Evolutionary conservation across 1,140 invertebrate species (phyloP).

Genomic region (Acyrthosiphon pisum): DNA sequence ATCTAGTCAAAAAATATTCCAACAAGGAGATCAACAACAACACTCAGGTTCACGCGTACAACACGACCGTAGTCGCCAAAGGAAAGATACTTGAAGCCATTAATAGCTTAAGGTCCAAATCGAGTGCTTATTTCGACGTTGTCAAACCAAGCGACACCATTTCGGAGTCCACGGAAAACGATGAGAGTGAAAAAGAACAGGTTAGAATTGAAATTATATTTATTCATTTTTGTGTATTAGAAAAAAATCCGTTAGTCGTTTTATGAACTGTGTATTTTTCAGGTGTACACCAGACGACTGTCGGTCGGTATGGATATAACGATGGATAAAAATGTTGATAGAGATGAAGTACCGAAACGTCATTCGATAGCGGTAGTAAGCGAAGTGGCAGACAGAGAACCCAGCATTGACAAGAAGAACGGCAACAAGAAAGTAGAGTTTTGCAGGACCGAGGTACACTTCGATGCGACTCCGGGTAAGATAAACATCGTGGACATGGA

Average conservation of each 20-base stretch:
- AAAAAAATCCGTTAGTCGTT: neutral
- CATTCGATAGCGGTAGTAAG: slow-evolving; percentile 48
- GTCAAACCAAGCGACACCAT: neutral
- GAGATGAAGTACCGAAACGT: slow-evolving; percentile 41
- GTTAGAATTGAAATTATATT: neutral
- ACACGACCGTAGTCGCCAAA: slow-evolving; percentile 40
- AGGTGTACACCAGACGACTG: slow-evolving; percentile 12
- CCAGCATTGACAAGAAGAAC: slow-evolving; percentile 63
- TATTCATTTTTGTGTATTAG: neutral
- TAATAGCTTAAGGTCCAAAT: slow-evolving; percentile 42
- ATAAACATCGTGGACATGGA: slow-evolving; percentile 87
- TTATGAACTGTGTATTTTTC: neutral
- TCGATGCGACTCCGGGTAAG: slow-evolving; percentile 76
- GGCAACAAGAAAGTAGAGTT: slow-evolving; percentile 77
- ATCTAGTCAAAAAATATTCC: slow-evolving; percentile 50
- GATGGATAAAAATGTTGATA: neutral
- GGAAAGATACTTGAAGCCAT: slow-evolving; percentile 54
- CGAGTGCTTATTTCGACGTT: slow-evolving; percentile 34
- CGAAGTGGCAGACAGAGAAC: slow-evolving; percentile 57
- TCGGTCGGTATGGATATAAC: slow-evolving; percentile 8
- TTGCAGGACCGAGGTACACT: slow-evolving; percentile 85
- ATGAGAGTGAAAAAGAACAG: slow-evolving; percentile 14
- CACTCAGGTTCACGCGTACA: neutral
- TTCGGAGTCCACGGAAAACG: neutral
- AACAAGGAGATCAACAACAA: slow-evolving; percentile 37